phyloP scores from a whole-genome alignment of 2,888 invertebrate genomes.

The Drosophila histrio region DNA sequence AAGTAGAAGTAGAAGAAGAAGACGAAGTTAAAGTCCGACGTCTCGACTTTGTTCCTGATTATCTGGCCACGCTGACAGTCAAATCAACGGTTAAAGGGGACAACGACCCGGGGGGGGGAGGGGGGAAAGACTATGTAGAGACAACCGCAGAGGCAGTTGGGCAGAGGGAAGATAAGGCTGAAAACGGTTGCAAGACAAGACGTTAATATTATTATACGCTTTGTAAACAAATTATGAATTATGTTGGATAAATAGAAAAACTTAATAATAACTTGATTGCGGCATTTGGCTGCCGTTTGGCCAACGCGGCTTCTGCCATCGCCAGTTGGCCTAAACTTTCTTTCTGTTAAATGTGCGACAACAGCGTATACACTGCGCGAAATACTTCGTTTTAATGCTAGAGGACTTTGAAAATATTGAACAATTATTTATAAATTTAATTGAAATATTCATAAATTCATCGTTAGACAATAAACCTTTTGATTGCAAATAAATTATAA shows the following conservation, averaged over 20 bases:
- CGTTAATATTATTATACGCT: slow-evolving; percentile 78
- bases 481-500: too few relatives aligned
- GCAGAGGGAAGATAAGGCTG: not conserved
- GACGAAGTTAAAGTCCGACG: slow-evolving; percentile 31
- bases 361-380: slow-evolving; percentile 23
- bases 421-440: too few relatives aligned
- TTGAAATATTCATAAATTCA: not conserved
- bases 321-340: slow-evolving; percentile 20
- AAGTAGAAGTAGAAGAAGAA: not conserved
- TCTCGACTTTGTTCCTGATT: slow-evolving; percentile 61
- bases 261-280: slow-evolving; percentile 79
- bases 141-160: slow-evolving; percentile 1
- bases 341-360: slow-evolving; percentile 8
- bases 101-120: not conserved
- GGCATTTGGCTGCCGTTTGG: slow-evolving; percentile 58
- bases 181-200: slow-evolving; percentile 55
- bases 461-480: too few relatives aligned
- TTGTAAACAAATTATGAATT: slow-evolving; percentile 79
- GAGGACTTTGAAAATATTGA: too few relatives aligned
- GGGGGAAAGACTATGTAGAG: not conserved
- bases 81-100: slow-evolving; percentile 16
- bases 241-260: slow-evolving; percentile 79
- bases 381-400: too few relatives aligned
- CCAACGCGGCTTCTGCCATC: not conserved
- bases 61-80: slow-evolving; percentile 66